Percentiles rank a stretch among this genome's conserved stretches.
Evolutionary conservation across 2,113 vertebrate genomes (phyloP).

Genomic region (Atherinomorus stipes): DNA sequence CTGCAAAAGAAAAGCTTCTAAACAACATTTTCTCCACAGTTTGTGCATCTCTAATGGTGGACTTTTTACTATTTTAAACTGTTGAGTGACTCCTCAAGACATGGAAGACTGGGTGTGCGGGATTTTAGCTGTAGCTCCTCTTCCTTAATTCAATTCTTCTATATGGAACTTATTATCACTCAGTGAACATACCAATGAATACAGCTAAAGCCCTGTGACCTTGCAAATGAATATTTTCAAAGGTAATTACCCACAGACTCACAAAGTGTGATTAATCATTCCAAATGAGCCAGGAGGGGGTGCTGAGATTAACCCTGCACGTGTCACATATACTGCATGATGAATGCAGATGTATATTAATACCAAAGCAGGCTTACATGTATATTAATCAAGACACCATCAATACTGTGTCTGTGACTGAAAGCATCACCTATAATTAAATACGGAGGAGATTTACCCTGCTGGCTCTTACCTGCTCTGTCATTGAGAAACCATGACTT

Average conservation of each 20-base stretch:
- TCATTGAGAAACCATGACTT: slow-evolving; percentile 14
- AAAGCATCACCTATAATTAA: slow-evolving; percentile 23
- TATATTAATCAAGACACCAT: slow-evolving; percentile 50
- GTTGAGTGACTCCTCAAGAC: too few species aligned
- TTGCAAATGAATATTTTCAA: slow-evolving; percentile 68
- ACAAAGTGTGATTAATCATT: slow-evolving; percentile 57
- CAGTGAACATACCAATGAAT: background rate
- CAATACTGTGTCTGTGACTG: slow-evolving; percentile 37
- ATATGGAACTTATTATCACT: slow-evolving; percentile 2
- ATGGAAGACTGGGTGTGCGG: too few species aligned
- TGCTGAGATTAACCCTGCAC: slow-evolving; percentile 22
- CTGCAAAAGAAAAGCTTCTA: too few species aligned
- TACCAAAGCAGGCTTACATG: slow-evolving; percentile 6
- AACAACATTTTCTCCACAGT: too few species aligned
- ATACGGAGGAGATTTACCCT: background rate
- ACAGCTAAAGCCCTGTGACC: slow-evolving; percentile 43
- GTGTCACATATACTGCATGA: slow-evolving; percentile 41
- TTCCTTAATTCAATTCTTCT: too few species aligned
- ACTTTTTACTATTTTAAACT: too few species aligned
- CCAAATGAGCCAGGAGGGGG: slow-evolving; percentile 39
- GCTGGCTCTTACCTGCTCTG: slow-evolving; percentile 29
- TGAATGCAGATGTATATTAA: slow-evolving; percentile 38
- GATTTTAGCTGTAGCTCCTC: too few species aligned
- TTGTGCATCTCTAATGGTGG: too few species aligned
- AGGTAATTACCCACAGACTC: slow-evolving; percentile 60